phyloP scores from a whole-genome alignment of 2,113 vertebrate genomes.

The Panthera leo region DNA sequence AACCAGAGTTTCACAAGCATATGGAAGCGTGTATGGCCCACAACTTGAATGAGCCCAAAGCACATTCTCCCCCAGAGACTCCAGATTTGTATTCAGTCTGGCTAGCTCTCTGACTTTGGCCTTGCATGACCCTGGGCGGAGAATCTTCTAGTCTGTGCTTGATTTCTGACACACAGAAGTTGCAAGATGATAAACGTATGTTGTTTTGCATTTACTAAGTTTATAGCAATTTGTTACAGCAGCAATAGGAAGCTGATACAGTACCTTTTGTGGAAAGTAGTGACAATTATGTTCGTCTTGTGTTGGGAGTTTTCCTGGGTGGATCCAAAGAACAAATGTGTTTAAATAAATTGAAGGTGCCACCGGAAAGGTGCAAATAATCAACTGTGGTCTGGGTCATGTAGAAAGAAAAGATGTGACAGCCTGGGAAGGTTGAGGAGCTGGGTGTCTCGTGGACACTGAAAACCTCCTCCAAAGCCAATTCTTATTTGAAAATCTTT shows the following conservation, averaged over 20 bases:
- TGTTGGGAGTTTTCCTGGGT: background rate
- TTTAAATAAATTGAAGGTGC: background rate
- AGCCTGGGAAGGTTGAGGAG: background rate
- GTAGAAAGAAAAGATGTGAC: accelerated
- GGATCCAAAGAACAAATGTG: accelerated
- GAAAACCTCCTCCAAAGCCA: background rate
- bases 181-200: accelerated
- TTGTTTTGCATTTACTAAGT: background rate
- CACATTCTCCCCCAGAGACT: background rate
- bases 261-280: background rate
- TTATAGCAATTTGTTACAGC: background rate
- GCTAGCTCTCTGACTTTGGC: too few species aligned
- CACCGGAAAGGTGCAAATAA: too few species aligned
- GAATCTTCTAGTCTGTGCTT: too few species aligned
- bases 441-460: accelerated
- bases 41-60: accelerated
- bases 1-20: accelerated
- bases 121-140: too few species aligned
- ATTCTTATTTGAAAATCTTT: background rate
- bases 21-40: too few species aligned
- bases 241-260: background rate
- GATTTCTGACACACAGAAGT: background rate
- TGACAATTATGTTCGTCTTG: background rate
- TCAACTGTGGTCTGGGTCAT: too few species aligned
- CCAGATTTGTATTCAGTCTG: accelerated